phyloP scores from a whole-genome alignment of 2,113 vertebrate genomes.

The Micronycteris hirsuta region DNA sequence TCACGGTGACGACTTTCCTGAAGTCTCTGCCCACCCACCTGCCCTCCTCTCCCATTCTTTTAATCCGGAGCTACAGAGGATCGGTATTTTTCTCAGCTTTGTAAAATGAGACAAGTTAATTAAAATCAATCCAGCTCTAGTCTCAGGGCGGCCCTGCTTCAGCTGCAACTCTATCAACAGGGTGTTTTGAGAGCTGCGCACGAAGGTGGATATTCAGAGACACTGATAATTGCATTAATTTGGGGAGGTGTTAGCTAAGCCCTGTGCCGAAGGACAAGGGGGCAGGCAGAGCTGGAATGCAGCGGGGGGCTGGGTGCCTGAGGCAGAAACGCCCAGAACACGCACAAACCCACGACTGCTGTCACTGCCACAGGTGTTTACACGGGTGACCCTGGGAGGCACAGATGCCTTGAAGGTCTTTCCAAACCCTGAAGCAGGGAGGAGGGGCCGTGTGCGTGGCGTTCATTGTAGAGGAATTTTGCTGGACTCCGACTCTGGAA shows the following conservation, averaged over 20 bases:
- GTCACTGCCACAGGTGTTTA: not conserved
- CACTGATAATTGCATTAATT: constrained; percentile 61
- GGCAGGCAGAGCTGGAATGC: not conserved
- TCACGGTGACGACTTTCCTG: constrained; percentile 32
- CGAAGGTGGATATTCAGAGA: constrained; percentile 4
- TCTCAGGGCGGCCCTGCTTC: not conserved
- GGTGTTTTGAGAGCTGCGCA: constrained; percentile 35
- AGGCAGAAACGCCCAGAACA: not conserved
- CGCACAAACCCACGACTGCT: not conserved
- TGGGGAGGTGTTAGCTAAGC: constrained; percentile 51
- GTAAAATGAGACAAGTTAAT: constrained; percentile 73
- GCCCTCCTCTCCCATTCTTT: not conserved
- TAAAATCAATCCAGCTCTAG: constrained; percentile 61
- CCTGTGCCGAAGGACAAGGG: constrained; percentile 33
- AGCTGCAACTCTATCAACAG: constrained; percentile 29
- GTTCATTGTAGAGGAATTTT: not conserved
- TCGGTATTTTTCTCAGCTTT: constrained; percentile 57
- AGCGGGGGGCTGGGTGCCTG: not conserved
- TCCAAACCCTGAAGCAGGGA: not conserved
- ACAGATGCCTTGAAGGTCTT: not conserved
- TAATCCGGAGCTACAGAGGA: constrained; percentile 32
- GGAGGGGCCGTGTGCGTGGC: not conserved
- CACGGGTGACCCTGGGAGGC: not conserved
- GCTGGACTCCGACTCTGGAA: not conserved
- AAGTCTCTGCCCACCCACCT: not conserved